Percentiles rank a stretch among this genome's conserved stretches.
phyloP scores from a whole-genome alignment of 2,113 vertebrate species.

The Oreochromis aureus region DNA sequence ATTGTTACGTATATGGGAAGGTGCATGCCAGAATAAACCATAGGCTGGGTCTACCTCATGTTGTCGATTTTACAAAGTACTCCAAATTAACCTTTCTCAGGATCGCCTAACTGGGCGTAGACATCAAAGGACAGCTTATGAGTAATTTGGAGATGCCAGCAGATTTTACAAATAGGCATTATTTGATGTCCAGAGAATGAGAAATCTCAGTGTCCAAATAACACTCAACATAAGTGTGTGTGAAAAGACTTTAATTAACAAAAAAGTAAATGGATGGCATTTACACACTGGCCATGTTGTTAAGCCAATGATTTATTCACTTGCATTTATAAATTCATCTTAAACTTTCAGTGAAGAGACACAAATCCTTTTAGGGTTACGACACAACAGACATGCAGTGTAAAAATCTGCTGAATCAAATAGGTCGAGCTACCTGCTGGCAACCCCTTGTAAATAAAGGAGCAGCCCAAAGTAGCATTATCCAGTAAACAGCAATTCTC shows the following conservation, averaged over 20 bases:
- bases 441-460: not conserved
- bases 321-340: not conserved
- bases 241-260: not conserved
- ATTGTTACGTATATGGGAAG: not conserved
- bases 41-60: not conserved
- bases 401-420: not conserved
- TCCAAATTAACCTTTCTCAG: not conserved
- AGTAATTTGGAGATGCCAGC: not conserved
- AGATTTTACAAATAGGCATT: not conserved
- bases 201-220: not conserved
- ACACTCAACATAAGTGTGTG: not conserved
- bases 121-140: not conserved
- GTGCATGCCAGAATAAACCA: not conserved
- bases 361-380: not conserved
- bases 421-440: not conserved
- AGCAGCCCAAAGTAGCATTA: not conserved
- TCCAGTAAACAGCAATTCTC: not conserved
- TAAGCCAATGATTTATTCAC: not conserved
- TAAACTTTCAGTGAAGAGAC: not conserved
- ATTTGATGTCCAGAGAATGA: not conserved
- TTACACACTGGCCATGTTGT: not conserved
- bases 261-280: not conserved
- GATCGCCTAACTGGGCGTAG: not conserved
- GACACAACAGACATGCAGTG: not conserved
- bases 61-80: not conserved